Percentiles rank a stretch among this genome's conserved stretches.
These are phyloP conservation scores for Drosophila robusta DNA, from an alignment of 2,888 invertebrate genomes.

Conservation along the genomic window DNA sequence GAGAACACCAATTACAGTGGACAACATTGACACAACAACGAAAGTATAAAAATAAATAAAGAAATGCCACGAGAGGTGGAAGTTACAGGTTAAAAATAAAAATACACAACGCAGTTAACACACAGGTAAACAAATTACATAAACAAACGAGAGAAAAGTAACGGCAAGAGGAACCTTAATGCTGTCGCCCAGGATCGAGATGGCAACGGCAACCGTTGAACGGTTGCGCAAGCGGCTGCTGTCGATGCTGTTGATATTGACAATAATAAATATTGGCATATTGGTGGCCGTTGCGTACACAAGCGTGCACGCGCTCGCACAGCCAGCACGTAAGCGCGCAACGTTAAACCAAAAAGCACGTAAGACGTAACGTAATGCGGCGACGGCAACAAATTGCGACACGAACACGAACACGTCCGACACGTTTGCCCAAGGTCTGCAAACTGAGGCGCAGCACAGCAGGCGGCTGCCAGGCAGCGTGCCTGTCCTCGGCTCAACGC, in stretches of 20 bases:
- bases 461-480: slow-evolving; percentile 20
- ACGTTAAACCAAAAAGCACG: slow-evolving; percentile 35
- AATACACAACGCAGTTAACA: slow-evolving; percentile 49
- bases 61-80: slow-evolving; percentile 17
- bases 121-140: slow-evolving; percentile 74
- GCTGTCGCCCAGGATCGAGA: slow-evolving; percentile 22
- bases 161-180: slow-evolving; percentile 60
- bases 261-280: slow-evolving; percentile 71
- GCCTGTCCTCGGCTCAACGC: slow-evolving; percentile 7
- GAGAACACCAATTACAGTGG: slow-evolving; percentile 71
- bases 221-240: slow-evolving; percentile 20
- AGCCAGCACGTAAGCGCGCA: no score
- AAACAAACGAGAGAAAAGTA: slow-evolving; percentile 59
- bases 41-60: slow-evolving; percentile 33
- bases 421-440: slow-evolving; percentile 82
- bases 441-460: slow-evolving; percentile 69
- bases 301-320: slow-evolving; percentile 26
- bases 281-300: slow-evolving; percentile 27
- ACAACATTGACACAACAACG: slow-evolving; percentile 64
- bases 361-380: slow-evolving; percentile 65
- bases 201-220: no score
- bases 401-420: slow-evolving; percentile 65
- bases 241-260: slow-evolving; percentile 59
- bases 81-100: slow-evolving; percentile 42
- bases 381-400: slow-evolving; percentile 14